Conservation (phyloP, 2,797 vertebrate genomes). For the Sebastes vulpes region DNA sequence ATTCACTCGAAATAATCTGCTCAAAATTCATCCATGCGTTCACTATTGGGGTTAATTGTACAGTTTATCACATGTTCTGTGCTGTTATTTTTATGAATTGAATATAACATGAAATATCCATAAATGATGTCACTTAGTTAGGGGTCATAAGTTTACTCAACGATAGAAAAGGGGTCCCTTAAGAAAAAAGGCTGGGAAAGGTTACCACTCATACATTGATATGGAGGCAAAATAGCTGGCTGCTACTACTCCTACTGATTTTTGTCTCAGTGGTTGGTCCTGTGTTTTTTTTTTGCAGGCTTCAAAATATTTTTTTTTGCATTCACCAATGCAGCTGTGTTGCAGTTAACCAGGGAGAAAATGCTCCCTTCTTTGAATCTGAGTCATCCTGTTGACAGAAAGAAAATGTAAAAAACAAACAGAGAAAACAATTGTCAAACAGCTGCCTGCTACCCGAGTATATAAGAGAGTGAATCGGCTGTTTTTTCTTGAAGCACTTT, state of each 20-base stretch:
- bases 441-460: neutral
- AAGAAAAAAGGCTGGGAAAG: too few relatives aligned
- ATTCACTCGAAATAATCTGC: too few relatives aligned
- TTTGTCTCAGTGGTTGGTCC: neutral
- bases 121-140: too few relatives aligned
- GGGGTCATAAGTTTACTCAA: too few relatives aligned
- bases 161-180: too few relatives aligned
- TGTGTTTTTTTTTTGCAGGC: neutral
- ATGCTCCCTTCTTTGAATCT: neutral
- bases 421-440: neutral
- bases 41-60: too few relatives aligned
- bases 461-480: constrained; percentile 2
- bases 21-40: too few relatives aligned
- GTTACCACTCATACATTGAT: neutral
- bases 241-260: neutral
- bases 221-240: neutral
- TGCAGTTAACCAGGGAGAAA: neutral
- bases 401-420: neutral
- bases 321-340: neutral
- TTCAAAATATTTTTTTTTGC: neutral
- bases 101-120: too few relatives aligned
- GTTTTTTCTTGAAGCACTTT: neutral
- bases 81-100: too few relatives aligned
- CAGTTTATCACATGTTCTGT: too few relatives aligned
- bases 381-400: neutral